Evolutionary conservation across 2,797 vertebrate species (phyloP).

Genomic region (Malurus leucopterus): DNA sequence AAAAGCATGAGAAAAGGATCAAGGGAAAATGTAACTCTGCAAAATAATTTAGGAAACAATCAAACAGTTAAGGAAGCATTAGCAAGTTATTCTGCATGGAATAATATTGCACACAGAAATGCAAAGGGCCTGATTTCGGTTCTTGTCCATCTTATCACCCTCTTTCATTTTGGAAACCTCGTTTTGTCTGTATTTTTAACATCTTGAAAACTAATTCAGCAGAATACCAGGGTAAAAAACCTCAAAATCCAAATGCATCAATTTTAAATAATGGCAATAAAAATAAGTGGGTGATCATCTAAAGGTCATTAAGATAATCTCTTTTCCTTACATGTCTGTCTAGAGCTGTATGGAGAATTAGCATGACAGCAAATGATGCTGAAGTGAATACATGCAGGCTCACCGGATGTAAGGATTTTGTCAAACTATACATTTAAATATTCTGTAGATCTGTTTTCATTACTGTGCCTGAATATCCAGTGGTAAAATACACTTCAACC

Average conservation of each 20-base stretch:
- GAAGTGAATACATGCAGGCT: not conserved
- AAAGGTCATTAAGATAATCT: not conserved
- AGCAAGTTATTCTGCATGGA: not conserved
- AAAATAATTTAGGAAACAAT: not conserved
- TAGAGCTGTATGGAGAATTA: not conserved
- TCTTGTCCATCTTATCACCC: not conserved
- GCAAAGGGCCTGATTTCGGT: not conserved
- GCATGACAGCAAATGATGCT: not conserved
- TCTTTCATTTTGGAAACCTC: not conserved
- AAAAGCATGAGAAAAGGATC: not conserved
- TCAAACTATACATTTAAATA: not conserved
- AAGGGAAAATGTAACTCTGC: not conserved
- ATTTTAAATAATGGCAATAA: not conserved
- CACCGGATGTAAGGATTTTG: not conserved
- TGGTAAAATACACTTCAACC: not conserved
- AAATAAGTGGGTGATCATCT: not conserved
- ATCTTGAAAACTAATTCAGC: not conserved
- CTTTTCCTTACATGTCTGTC: not conserved
- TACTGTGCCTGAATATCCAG: not conserved
- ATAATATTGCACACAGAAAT: not conserved
- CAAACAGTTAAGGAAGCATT: not conserved
- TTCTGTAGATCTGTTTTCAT: not conserved
- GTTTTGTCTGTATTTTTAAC: not conserved
- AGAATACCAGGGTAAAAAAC: fast-evolving
- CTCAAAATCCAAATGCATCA: not conserved